Conservation (phyloP, 2,113 vertebrate genomes). For the Furnarius figulus region DNA sequence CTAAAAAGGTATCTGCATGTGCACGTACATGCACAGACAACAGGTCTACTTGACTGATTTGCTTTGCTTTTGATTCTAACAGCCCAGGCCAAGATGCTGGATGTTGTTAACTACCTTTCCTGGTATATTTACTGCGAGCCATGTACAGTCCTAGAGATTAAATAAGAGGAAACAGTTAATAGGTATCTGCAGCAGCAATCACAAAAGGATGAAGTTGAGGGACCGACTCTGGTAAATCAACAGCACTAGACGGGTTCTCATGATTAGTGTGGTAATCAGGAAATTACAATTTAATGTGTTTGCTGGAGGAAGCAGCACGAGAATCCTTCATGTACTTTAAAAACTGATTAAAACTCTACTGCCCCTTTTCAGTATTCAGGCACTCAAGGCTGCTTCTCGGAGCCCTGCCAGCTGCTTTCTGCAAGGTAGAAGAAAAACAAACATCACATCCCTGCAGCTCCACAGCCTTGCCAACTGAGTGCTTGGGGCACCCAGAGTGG, state of each 20-base stretch:
- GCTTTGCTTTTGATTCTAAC: background rate
- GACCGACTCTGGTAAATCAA: slow-evolving; percentile 47
- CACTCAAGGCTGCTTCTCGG: background rate
- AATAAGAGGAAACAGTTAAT: slow-evolving; percentile 42
- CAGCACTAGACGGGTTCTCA: slow-evolving; percentile 7
- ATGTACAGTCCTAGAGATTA: background rate
- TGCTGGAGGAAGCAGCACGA: slow-evolving; percentile 58
- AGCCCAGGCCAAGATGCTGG: background rate
- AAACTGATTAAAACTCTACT: slow-evolving; percentile 39
- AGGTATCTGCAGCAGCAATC: slow-evolving; percentile 32
- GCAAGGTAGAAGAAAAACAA: slow-evolving; percentile 9
- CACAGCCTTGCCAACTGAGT: background rate
- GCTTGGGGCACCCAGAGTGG: background rate
- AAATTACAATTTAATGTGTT: slow-evolving; percentile 65
- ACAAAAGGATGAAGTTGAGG: slow-evolving; percentile 20
- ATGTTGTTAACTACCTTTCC: background rate
- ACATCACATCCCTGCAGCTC: background rate
- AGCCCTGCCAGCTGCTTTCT: slow-evolving; percentile 17
- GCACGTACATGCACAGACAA: background rate
- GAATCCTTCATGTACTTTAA: slow-evolving; percentile 48
- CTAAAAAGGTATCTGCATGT: background rate
- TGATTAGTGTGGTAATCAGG: slow-evolving; percentile 55
- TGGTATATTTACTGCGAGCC: background rate
- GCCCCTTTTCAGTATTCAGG: slow-evolving; percentile 46
- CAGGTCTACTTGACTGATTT: background rate